A percentile compares a stretch with the other conserved stretches of the same genome.
phyloP scores from a whole-genome alignment of 2,113 vertebrate species.

The Octodon degus region DNA sequence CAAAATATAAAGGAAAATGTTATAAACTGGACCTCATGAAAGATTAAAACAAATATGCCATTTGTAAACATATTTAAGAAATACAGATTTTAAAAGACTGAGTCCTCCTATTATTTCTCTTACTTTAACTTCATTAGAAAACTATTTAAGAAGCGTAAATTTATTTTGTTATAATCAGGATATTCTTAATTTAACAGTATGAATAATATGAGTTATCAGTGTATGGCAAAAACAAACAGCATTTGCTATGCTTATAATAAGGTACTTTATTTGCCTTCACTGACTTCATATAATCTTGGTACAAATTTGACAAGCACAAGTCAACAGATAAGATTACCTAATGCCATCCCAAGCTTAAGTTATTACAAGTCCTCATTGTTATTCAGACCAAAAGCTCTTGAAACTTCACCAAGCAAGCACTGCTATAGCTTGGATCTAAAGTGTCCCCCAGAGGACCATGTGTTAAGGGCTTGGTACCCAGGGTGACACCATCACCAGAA shows the following conservation, averaged over 20 bases:
- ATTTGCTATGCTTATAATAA: slow-evolving; percentile 9
- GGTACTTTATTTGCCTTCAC: background rate
- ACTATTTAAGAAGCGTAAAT: background rate
- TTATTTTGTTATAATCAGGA: background rate
- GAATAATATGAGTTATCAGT: slow-evolving; percentile 3
- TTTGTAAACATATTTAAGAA: slow-evolving; percentile 13
- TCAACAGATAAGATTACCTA: background rate
- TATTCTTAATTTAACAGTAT: slow-evolving; percentile 29
- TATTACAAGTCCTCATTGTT: background rate
- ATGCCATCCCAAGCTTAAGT: background rate
- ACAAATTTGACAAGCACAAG: background rate
- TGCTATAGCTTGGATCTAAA: background rate
- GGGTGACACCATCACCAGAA: background rate
- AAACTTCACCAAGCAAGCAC: background rate
- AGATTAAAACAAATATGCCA: background rate
- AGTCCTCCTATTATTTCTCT: background rate
- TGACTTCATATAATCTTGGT: background rate
- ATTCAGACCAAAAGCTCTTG: slow-evolving; percentile 27
- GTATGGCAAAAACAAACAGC: background rate
- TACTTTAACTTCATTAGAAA: slow-evolving; percentile 26
- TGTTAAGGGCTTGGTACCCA: background rate
- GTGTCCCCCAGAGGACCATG: background rate
- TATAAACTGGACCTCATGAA: background rate
- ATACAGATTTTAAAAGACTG: background rate
- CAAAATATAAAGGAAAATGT: background rate